phyloP scores from a whole-genome alignment of 2,888 invertebrate species.

The Steinernema carpocapsae region DNA sequence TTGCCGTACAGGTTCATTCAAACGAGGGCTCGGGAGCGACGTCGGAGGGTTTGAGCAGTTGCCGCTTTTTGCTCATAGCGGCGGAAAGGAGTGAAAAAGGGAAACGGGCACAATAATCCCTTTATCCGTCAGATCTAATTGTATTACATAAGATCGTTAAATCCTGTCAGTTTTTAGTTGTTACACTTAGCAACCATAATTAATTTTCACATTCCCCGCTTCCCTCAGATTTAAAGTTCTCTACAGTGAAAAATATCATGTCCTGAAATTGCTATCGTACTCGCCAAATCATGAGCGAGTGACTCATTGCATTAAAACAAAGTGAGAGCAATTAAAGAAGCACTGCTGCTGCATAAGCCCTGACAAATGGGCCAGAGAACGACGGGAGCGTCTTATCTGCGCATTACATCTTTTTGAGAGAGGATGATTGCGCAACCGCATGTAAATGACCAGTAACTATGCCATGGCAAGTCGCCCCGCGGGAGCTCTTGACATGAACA shows the following conservation, averaged over 20 bases:
- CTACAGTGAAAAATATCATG: too few species aligned
- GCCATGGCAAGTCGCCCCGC: constrained; percentile 33
- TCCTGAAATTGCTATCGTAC: not conserved
- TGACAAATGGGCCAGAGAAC: constrained; percentile 31
- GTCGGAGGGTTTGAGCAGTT: constrained; percentile 5
- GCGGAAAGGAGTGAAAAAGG: constrained; percentile 28
- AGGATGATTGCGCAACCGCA: constrained; percentile 35
- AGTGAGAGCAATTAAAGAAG: constrained; percentile 33
- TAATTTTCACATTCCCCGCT: too few species aligned
- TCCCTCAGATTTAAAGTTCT: too few species aligned
- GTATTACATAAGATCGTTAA: constrained; percentile 29
- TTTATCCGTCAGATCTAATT: constrained; percentile 31
- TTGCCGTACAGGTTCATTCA: constrained; percentile 12
- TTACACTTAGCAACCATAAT: constrained; percentile 17
- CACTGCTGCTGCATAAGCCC: constrained; percentile 28
- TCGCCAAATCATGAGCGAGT: not conserved
- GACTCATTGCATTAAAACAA: constrained; percentile 33
- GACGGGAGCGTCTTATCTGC: constrained; percentile 17
- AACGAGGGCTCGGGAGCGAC: not conserved
- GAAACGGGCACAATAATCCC: constrained; percentile 17
- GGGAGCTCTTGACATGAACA: constrained; percentile 34
- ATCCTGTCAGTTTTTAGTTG: constrained; percentile 25
- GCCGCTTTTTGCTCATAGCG: constrained; percentile 28
- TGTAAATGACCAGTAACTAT: constrained; percentile 35
- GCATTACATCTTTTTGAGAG: constrained; percentile 31